These are phyloP conservation scores for Sceloporus tristichus DNA, from an alignment of 2,113 vertebrate species.

Conservation along the genomic window DNA sequence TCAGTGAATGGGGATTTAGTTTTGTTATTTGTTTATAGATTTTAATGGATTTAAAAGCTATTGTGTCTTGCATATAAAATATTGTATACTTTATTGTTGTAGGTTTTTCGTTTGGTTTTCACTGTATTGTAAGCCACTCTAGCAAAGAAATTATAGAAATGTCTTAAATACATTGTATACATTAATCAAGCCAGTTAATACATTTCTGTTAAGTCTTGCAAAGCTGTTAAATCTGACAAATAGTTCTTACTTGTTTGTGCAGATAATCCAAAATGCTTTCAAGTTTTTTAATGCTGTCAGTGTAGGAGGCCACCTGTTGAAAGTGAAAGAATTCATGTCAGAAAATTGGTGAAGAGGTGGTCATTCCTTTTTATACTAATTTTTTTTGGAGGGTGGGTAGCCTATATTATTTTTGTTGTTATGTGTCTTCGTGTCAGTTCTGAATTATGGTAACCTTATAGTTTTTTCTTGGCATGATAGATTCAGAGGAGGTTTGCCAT, in stretches of 20 bases:
- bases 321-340: not conserved
- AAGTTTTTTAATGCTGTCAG: slow-evolving; percentile 55
- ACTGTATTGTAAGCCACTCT: not conserved
- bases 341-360: not conserved
- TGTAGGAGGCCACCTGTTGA: slow-evolving; percentile 60
- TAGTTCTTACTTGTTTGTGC: slow-evolving; percentile 69
- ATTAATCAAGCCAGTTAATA: not conserved
- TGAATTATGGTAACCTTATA: too few species aligned
- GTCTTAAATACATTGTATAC: not conserved
- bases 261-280: slow-evolving; percentile 71
- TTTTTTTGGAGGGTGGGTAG: too few species aligned
- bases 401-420: too few species aligned
- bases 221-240: not conserved
- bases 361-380: not conserved
- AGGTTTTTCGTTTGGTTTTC: not conserved
- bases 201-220: not conserved
- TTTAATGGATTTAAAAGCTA: not conserved
- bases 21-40: not conserved
- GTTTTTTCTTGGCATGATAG: too few species aligned
- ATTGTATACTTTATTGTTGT: not conserved
- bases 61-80: not conserved
- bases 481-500: too few species aligned
- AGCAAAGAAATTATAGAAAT: not conserved
- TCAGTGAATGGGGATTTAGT: not conserved
- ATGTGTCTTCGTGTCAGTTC: too few species aligned